phyloP scores from a whole-genome alignment of 2,797 vertebrate species.

The Melanotaenia nigrans region DNA sequence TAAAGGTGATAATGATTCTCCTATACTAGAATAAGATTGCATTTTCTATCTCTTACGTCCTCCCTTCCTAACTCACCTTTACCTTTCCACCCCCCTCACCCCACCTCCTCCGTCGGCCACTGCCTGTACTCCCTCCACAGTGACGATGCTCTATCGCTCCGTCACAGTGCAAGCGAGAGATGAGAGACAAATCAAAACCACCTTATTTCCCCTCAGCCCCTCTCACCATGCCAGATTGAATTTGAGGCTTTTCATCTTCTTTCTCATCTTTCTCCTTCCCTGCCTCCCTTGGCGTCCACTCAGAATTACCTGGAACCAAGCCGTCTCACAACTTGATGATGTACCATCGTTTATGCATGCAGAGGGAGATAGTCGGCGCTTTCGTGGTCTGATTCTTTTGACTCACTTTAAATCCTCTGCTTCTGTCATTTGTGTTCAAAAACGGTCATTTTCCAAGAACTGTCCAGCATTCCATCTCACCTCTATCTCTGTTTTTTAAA shows the following conservation, averaged over 20 bases:
- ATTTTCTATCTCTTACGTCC: conserved; percentile 69
- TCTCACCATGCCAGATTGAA: conserved; percentile 79
- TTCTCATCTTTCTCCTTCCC: conserved; percentile 73
- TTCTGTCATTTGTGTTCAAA: conserved; percentile 30
- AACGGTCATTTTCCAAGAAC: conserved; percentile 23
- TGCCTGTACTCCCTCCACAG: conserved; percentile 51
- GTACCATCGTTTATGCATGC: conserved; percentile 58
- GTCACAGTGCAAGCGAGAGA: conserved; percentile 67
- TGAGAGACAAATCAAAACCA: conserved; percentile 80
- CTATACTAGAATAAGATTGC: conserved; percentile 79
- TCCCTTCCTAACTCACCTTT: conserved; percentile 65
- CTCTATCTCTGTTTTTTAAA: conserved; percentile 11
- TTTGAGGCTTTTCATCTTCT: conserved; percentile 81
- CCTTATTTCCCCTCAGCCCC: conserved; percentile 78
- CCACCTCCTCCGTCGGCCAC: conserved; percentile 38
- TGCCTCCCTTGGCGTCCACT: conserved; percentile 67
- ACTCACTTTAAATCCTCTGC: conserved; percentile 46
- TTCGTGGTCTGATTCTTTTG: conserved; percentile 32
- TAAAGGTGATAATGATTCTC: conserved; percentile 77
- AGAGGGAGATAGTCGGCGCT: conserved; percentile 40
- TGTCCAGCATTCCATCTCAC: conserved; percentile 7
- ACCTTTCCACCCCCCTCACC: conserved; percentile 44
- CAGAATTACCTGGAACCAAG: conserved; percentile 72
- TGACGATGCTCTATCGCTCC: conserved; percentile 66
- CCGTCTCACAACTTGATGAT: conserved; percentile 60